Conservation (phyloP, 2,888 invertebrate species). For the Xestoiulus laeticollis region DNA sequence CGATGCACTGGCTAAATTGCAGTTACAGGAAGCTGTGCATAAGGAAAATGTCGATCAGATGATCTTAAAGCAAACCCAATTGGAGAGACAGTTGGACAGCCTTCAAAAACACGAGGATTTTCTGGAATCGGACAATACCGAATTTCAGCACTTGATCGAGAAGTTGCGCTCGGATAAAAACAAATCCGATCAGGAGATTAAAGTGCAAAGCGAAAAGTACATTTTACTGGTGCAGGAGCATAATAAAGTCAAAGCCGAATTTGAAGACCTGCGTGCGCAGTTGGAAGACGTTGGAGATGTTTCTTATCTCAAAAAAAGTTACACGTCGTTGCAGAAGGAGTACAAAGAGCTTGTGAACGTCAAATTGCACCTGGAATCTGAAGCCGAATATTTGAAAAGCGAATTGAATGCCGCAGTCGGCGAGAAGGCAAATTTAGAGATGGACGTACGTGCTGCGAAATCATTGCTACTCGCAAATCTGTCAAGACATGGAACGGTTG, state of each 20-base stretch:
- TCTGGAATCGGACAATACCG: constrained; percentile 57
- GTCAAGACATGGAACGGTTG: neutral
- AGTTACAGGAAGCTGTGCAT: neutral
- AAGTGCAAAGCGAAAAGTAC: constrained; percentile 49
- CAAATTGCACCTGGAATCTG: constrained; percentile 31
- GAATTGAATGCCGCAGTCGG: neutral
- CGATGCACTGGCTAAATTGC: neutral
- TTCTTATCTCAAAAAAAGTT: constrained; percentile 23
- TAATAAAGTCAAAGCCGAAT: constrained; percentile 30
- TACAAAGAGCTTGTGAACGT: constrained; percentile 42
- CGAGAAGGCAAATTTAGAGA: neutral
- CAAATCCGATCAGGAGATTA: constrained; percentile 55
- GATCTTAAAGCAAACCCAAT: neutral
- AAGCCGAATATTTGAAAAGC: constrained; percentile 4
- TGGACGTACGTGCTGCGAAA: neutral
- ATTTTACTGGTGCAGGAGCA: constrained; percentile 10
- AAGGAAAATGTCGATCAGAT: neutral
- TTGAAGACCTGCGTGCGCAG: neutral
- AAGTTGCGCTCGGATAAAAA: constrained; percentile 54
- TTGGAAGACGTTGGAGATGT: constrained; percentile 34
- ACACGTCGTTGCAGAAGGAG: neutral
- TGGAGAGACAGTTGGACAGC: constrained; percentile 54
- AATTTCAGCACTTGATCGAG: constrained; percentile 57
- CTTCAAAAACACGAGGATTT: constrained; percentile 56
- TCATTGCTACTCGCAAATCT: neutral